These are phyloP conservation scores for Pandemis corylana DNA, from an alignment of 2,888 invertebrate species.

Conservation along the genomic window DNA sequence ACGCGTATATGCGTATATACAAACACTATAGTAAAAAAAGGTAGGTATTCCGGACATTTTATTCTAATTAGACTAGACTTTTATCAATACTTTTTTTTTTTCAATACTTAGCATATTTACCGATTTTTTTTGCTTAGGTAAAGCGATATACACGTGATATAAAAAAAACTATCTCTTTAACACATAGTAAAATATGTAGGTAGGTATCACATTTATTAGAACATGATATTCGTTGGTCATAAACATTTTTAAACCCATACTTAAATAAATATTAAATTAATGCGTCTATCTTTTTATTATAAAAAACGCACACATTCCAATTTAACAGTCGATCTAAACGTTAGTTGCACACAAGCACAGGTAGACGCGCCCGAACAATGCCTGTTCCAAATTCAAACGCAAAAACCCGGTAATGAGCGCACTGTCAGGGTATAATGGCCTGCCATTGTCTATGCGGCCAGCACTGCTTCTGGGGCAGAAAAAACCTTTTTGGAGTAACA, in stretches of 20 bases:
- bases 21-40: not conserved
- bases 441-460: conserved; percentile 75
- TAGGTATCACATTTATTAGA: too few relatives aligned
- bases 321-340: conserved; percentile 55
- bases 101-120: too few relatives aligned
- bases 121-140: too few relatives aligned
- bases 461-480: conserved; percentile 60
- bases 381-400: conserved; percentile 58
- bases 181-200: too few relatives aligned
- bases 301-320: conserved; percentile 36
- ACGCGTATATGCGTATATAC: not conserved
- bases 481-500: conserved; percentile 48
- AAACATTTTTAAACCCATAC: not conserved
- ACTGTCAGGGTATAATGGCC: conserved; percentile 75
- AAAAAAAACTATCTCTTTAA: too few relatives aligned
- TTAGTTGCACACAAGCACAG: conserved; percentile 62
- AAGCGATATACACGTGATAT: too few relatives aligned
- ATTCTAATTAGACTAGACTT: too few relatives aligned
- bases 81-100: too few relatives aligned
- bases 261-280: not conserved
- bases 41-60: not conserved
- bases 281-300: not conserved
- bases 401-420: conserved; percentile 81
- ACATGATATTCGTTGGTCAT: too few relatives aligned
- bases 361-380: conserved; percentile 75